Conservation (phyloP, 2,888 invertebrate species). For the Drosophila neonasuta region DNA sequence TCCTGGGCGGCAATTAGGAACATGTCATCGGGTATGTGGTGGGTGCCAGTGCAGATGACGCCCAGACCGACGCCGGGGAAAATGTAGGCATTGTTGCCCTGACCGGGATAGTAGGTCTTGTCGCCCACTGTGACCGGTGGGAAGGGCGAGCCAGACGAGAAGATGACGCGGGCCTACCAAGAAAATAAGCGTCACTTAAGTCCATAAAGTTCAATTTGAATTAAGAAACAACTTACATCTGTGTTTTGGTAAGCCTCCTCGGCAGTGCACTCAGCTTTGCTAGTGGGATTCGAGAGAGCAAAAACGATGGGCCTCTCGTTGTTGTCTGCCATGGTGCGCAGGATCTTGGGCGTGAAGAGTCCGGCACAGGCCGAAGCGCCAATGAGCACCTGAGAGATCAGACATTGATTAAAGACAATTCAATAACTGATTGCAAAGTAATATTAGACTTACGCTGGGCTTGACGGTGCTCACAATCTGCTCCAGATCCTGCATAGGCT, state of each 20-base stretch:
- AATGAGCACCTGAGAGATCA: slow-evolving; percentile 81
- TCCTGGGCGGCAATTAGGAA: slow-evolving; percentile 98
- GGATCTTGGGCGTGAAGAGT: slow-evolving; percentile 93
- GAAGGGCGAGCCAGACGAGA: slow-evolving; percentile 98
- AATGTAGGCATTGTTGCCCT: slow-evolving; percentile 99
- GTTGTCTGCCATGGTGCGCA: slow-evolving; percentile 92
- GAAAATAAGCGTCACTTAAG: background rate
- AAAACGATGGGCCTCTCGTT: slow-evolving; percentile 96
- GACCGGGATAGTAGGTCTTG: slow-evolving; percentile 93
- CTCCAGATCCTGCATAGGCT: slow-evolving; percentile 89
- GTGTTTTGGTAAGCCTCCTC: slow-evolving; percentile 96
- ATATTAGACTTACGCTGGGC: slow-evolving; percentile 89
- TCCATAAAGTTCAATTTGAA: background rate
- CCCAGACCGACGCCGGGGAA: slow-evolving; percentile 98
- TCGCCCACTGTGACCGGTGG: slow-evolving; percentile 91
- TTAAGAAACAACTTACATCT: slow-evolving; percentile 86
- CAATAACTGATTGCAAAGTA: too few relatives aligned
- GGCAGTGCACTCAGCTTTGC: slow-evolving; percentile 98
- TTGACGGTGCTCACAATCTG: slow-evolving; percentile 92
- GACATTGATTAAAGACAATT: background rate
- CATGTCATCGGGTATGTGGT: slow-evolving; percentile 95
- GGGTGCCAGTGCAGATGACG: slow-evolving; percentile 94
- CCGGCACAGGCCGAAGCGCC: slow-evolving; percentile 96
- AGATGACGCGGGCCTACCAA: slow-evolving; percentile 93
- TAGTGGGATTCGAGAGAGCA: slow-evolving; percentile 98